Base-by-base conservation (phyloP, 2,113 vertebrate genomes). In the Thamnaconus septentrionalis region DNA sequence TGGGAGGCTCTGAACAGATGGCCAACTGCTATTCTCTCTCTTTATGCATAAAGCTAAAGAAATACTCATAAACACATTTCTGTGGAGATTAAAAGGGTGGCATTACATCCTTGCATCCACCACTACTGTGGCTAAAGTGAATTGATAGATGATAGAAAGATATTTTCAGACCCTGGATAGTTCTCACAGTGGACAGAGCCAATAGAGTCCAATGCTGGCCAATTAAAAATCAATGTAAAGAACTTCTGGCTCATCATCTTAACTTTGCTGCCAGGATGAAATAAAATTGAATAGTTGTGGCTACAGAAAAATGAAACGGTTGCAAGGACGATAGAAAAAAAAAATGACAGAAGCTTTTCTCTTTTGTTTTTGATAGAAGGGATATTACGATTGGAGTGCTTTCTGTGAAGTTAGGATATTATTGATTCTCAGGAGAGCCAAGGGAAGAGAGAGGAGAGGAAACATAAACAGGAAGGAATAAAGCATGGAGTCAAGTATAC, bases 191-290 rank as follows among this genome's bases (percentile, higher is more conserved):
- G 52, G 79, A 84, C 79, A 66, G 54, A 76, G 65, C 71, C 78
- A 85, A 84, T 68, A 65, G 75, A 76, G 61, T 31, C 56, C 53
- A 56, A 54, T 60, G 59, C 61, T 68, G 55, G 50, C 64, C 59
- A 84, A 85, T 87, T 87, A 82, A 77, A 77, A 77, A 90, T 90
- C 87, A 79, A 87, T 87, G 89, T 69, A 51, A 61, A 66, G 53
- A 46, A 75, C 72, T 79, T 75, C 52, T 41, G 82, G 68, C 79
- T 87, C 75, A 82, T 88, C 80, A 80, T 72, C 67, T 81, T 78
- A 83, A 69, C 74, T 75, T 61, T 62, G 65, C 74, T 66, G 67
- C 85, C 61, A 63, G 74, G 71, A 72, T 71, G 56, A 80, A 85
- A 85, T 59, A 42, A 57, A 78, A 78, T 59, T 68, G 53, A 82